A percentile compares a stretch with the other conserved stretches of the same genome.
Evolutionary conservation across 1,140 invertebrate genomes (phyloP).

Genomic region (Drosophila lacertosa): DNA sequence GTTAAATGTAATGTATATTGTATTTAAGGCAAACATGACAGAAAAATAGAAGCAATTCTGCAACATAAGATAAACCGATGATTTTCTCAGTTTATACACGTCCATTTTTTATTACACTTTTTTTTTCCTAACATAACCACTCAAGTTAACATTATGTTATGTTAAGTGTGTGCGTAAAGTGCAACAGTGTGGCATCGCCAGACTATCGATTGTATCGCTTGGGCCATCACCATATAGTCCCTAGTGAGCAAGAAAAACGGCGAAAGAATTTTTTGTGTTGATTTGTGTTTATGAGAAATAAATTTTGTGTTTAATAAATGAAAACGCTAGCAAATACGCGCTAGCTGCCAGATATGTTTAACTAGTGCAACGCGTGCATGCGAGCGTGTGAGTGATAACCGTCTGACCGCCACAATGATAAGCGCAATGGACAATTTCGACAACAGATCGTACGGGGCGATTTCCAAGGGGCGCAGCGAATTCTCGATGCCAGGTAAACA

Average conservation of each 20-base stretch:
- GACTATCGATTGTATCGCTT: constrained; percentile 4
- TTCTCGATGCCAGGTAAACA: constrained; percentile 82
- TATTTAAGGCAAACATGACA: not conserved
- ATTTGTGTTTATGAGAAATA: constrained; percentile 56
- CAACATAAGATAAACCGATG: no score
- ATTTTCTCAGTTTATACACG: no score
- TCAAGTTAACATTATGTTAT: not conserved
- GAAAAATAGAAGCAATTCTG: not conserved
- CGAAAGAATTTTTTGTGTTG: constrained; percentile 59
- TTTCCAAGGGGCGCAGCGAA: constrained; percentile 80
- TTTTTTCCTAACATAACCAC: no score
- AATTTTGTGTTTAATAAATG: constrained; percentile 65
- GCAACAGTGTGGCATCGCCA: not conserved
- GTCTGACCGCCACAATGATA: constrained; percentile 68
- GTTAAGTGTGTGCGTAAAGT: not conserved
- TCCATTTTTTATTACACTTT: no score
- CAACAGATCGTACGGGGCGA: constrained; percentile 81
- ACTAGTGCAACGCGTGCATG: constrained; percentile 50
- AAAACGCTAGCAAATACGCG: constrained; percentile 47
- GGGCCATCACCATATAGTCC: constrained; percentile 16
- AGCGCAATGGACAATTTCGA: constrained; percentile 82
- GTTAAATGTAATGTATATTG: not conserved
- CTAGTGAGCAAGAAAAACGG: constrained; percentile 58
- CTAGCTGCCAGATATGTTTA: constrained; percentile 46
- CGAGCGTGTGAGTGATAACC: constrained; percentile 29